Base-by-base conservation (phyloP, 2,888 invertebrate genomes). In the Diploptera punctata region DNA sequence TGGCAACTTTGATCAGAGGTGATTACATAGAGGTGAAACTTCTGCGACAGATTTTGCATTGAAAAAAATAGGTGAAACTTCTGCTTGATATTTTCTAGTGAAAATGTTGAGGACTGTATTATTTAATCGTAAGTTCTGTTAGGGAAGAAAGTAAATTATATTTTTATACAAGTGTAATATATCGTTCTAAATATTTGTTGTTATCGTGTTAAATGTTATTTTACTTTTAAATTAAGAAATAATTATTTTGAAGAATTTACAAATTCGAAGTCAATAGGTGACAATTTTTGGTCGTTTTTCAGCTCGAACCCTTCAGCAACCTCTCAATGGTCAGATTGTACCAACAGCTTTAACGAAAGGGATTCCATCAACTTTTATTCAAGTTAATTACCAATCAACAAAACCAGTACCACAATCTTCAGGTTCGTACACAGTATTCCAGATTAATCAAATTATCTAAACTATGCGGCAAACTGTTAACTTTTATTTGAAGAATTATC, bases 401-500 rank as follows among this genome's bases (percentile, higher is more conserved):
- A n/a, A 13, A 13, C 13, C 31, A 29, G 24, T n/a, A 29, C 16
- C 24, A 9, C 26, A 21, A 29, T 24, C 24, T 24, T 24, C 26
- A 29, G 57, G 57, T 57, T 29, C n/a, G 57, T 57, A 13, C 24
- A 24, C n/a, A n/a, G n/a, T n/a, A n/a, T n/a, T n/a, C n/a, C n/a
- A n/a, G n/a, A n/a, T n/a, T n/a, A n/a, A n/a, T n/a, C n/a, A n/a
- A n/a, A n/a, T n/a, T n/a, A n/a, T n/a, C n/a, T n/a, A n/a, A n/a
- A n/a, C n/a, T n/a, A n/a, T n/a, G n/a, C n/a, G n/a, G n/a, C n/a
- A n/a, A n/a, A n/a, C n/a, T n/a, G n/a, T n/a, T n/a, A n/a, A n/a
- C n/a, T n/a, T n/a, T n/a, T n/a, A n/a, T n/a, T n/a, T n/a, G n/a
- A n/a, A n/a, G n/a, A n/a, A n/a, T n/a, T n/a, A n/a, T n/a, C n/a